phyloP scores from a whole-genome alignment of 1,140 invertebrate species.

The Pteromalus puparum region DNA sequence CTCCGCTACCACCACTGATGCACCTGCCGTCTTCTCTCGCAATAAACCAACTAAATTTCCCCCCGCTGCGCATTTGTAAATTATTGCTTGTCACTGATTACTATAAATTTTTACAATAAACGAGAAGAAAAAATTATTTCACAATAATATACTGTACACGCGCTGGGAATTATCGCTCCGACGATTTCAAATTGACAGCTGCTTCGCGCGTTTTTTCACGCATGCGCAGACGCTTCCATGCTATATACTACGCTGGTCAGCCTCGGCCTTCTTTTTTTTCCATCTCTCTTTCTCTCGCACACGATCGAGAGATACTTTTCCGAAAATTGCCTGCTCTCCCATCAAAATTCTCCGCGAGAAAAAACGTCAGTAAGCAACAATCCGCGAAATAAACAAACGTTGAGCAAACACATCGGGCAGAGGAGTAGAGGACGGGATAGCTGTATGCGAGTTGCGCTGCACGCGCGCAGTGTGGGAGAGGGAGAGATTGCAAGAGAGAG shows the following conservation, averaged over 20 bases:
- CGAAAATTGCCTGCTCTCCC: not conserved
- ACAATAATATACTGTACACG: too few relatives aligned
- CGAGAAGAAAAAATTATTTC: too few relatives aligned
- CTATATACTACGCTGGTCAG: not conserved
- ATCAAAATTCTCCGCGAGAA: not conserved
- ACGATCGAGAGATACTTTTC: not conserved
- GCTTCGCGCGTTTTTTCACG: not conserved
- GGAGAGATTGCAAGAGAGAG: not conserved
- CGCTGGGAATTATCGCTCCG: not conserved
- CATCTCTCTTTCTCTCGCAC: not conserved
- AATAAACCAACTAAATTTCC: not conserved
- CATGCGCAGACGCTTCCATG: not conserved
- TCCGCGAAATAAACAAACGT: not conserved
- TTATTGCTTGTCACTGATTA: not conserved
- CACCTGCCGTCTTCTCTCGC: too few relatives aligned
- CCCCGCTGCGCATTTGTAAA: not conserved
- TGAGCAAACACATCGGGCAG: too few relatives aligned
- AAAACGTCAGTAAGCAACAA: not conserved
- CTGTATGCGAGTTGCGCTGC: not conserved
- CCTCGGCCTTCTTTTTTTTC: not conserved
- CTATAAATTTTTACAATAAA: not conserved
- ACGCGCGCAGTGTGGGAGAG: not conserved
- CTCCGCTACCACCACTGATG: constrained; percentile 60
- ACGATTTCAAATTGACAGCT: not conserved
- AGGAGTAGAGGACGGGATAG: not conserved